Base-by-base conservation (phyloP, 2,113 vertebrate genomes). In the Verasper variegatus region DNA sequence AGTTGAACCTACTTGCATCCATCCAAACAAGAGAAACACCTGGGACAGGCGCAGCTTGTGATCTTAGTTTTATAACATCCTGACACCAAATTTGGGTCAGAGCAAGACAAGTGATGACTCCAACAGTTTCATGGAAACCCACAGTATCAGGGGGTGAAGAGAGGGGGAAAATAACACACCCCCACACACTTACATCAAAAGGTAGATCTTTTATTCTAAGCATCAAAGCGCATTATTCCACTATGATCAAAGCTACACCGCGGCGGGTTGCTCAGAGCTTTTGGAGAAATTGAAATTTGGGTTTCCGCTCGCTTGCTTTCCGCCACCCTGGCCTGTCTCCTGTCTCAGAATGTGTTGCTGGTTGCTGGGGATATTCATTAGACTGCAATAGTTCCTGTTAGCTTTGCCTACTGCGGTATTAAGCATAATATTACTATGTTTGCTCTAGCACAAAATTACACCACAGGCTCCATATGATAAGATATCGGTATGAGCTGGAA, bases 151-250 rank as follows among this genome's bases (percentile, higher is more conserved):
- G 69, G 35, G 71, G 61, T 71, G 59, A 65, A 52, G 47, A 37
- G 21, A 45, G 57, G 12, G 37, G 17, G n/a, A 24, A 20, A 78
- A 71, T 4, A 31, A 9, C 82, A 40, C 3, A 56, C 54, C 10
- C 54, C n/a, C 54, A 21, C 51, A 52, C 21, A 9, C 18, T 68
- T 74, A 90, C 90, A 89, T 91, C 86, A 92, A 91, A 92, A 86
- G 86, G 78, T 87, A 40, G 68, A 81, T 89, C 79, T 90, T 86
- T 91, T 86, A 90, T 93, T 91, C 87, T 78, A 85, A 84, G 73
- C 85, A 91, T 91, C 90, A 90, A 91, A 91, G 86, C 60, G 40
- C 78, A 88, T 92, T 88, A 85, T 89, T 91, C 80, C 42, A 70
- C 65, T 27, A 45, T 83, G 88, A 92, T 92, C 91, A 93, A 92